phyloP scores from a whole-genome alignment of 2,797 vertebrate genomes.

The Sorex maritimensis region DNA sequence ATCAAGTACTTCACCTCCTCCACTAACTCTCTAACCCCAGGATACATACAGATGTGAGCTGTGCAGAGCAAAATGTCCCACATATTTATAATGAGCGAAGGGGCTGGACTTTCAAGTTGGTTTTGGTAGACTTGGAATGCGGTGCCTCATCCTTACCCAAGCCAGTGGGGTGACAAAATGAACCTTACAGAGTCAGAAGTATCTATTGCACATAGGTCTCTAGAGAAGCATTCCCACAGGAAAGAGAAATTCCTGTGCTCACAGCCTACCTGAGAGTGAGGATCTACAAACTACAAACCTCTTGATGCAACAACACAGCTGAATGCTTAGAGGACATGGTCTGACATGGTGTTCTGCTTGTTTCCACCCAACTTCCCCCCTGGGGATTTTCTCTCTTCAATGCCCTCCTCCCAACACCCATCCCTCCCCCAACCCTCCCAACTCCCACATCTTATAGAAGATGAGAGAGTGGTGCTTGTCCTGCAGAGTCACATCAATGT shows the following conservation, averaged over 20 bases:
- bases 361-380: not conserved
- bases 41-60: not conserved
- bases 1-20: too few relatives aligned
- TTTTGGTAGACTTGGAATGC: not conserved
- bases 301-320: not conserved
- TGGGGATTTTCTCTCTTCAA: not conserved
- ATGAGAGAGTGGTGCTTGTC: not conserved
- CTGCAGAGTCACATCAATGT: not conserved
- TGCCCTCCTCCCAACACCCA: not conserved
- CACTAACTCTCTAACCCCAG: too few relatives aligned
- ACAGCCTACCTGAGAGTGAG: too few relatives aligned
- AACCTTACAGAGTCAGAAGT: not conserved
- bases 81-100: not conserved
- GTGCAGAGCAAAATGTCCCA: not conserved
- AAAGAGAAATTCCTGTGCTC: not conserved
- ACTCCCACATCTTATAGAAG: not conserved
- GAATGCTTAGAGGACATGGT: not conserved
- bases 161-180: rapidly evolving
- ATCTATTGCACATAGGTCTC: not conserved
- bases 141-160: not conserved
- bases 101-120: not conserved
- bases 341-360: not conserved
- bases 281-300: not conserved
- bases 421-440: not conserved
- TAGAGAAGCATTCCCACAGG: not conserved